Conservation (phyloP, 2,113 vertebrate species). For the Gymnarchus niloticus region DNA sequence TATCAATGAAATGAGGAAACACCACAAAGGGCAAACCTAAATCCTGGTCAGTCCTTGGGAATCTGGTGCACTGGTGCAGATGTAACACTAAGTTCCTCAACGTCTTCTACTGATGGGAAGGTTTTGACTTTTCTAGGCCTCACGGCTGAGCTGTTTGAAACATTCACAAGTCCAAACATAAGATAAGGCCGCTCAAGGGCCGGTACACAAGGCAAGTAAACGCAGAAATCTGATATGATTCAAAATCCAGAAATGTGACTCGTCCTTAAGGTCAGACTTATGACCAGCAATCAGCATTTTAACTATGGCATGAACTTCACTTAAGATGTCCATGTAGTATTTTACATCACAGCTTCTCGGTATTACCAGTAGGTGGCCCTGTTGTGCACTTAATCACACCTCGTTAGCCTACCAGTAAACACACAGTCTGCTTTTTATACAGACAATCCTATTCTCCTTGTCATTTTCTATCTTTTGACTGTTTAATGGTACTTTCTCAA, state of each 20-base stretch:
- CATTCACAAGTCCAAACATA: not conserved
- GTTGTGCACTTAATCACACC: not conserved
- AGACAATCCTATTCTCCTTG: not conserved
- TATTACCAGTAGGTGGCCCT: not conserved
- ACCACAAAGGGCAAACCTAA: too few species aligned
- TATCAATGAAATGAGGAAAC: too few species aligned
- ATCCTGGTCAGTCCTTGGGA: too few species aligned
- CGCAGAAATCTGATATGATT: not conserved
- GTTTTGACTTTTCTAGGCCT: not conserved
- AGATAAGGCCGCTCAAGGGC: not conserved
- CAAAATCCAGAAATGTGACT: not conserved
- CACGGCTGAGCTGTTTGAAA: not conserved
- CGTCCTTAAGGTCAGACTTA: not conserved
- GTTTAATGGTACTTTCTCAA: not conserved
- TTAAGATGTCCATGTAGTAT: not conserved
- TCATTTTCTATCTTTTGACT: not conserved
- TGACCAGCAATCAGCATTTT: not conserved
- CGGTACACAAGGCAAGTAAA: too few species aligned
- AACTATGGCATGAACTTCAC: not conserved
- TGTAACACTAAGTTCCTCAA: not conserved
- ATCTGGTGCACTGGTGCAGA: too few species aligned
- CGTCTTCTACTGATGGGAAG: not conserved
- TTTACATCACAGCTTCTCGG: not conserved
- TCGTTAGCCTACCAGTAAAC: not conserved
- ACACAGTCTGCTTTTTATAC: not conserved